Evolutionary conservation across 2,888 invertebrate genomes (phyloP).

Genomic region (Lasiommata megera): DNA sequence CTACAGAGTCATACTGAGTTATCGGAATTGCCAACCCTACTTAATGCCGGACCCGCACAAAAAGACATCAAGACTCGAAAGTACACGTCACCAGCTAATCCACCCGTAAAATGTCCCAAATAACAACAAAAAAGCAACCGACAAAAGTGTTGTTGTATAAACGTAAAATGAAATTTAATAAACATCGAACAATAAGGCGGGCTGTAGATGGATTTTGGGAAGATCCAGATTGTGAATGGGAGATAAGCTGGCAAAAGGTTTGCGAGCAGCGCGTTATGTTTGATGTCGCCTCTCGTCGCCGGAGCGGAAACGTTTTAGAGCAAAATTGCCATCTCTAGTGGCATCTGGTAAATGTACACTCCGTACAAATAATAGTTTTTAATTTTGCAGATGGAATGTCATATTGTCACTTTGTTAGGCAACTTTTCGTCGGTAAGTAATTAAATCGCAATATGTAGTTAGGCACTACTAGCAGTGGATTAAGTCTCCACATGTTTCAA

Average conservation of each 20-base stretch:
- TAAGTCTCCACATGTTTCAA: too few relatives aligned
- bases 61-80: conserved; percentile 68
- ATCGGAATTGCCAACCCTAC: conserved; percentile 5
- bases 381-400: conserved; percentile 76
- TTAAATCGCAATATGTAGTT: conserved; percentile 7
- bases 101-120: conserved; percentile 81
- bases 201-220: conserved; percentile 68
- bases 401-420: conserved; percentile 33
- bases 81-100: conserved; percentile 70
- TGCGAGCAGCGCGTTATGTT: conserved; percentile 70
- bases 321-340: conserved; percentile 73
- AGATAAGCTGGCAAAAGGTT: conserved; percentile 81
- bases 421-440: conserved; percentile 17
- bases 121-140: conserved; percentile 69
- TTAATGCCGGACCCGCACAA: conserved; percentile 60
- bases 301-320: conserved; percentile 76
- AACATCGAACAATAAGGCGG: conserved; percentile 70
- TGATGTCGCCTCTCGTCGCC: conserved; percentile 77
- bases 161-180: conserved; percentile 82
- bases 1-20: too few relatives aligned
- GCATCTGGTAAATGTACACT: conserved; percentile 76
- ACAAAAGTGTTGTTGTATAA: conserved; percentile 81
- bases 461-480: too few relatives aligned
- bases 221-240: conserved; percentile 74
- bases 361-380: conserved; percentile 72